Percentiles rank a stretch among this genome's conserved stretches.
Evolutionary conservation across 2,888 invertebrate genomes (phyloP).

Genomic region (Chymomyza amoena): DNA sequence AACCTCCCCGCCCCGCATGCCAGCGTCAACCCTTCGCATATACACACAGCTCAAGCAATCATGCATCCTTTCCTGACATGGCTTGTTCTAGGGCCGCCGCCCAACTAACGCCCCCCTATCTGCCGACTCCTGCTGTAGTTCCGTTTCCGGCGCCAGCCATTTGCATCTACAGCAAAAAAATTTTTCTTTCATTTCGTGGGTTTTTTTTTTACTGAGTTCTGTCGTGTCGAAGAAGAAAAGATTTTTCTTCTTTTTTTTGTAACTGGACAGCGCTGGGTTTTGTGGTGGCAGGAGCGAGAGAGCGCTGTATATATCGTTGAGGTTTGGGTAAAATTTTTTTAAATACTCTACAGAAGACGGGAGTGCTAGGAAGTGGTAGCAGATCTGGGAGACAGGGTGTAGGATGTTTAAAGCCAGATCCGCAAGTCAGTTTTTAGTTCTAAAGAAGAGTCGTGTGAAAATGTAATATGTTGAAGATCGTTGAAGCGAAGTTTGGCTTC

Average conservation of each 20-base stretch:
- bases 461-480: too few species aligned
- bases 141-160: constrained; percentile 71
- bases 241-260: constrained; percentile 39
- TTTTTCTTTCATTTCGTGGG: constrained; percentile 58
- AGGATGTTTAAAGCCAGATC: constrained; percentile 7
- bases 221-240: constrained; percentile 65
- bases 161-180: constrained; percentile 56
- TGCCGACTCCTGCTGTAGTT: constrained; percentile 39
- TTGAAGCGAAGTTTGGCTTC: too few species aligned
- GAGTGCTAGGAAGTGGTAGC: neutral
- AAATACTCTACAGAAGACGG: neutral
- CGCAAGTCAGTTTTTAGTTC: too few species aligned
- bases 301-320: constrained; percentile 21
- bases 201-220: constrained; percentile 15
- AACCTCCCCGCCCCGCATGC: neutral
- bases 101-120: neutral
- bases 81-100: neutral
- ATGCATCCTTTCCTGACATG: constrained; percentile 59
- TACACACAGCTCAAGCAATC: constrained; percentile 51
- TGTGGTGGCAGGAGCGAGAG: neutral
- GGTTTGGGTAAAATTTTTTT: constrained; percentile 16
- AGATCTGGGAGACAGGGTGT: neutral
- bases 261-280: constrained; percentile 49
- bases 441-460: too few species aligned
- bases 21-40: constrained; percentile 24